Evolutionary conservation across 2,888 invertebrate genomes (phyloP), one percentile per base, ranked within the genome.

Genomic region (Nectonema munidae): DNA sequence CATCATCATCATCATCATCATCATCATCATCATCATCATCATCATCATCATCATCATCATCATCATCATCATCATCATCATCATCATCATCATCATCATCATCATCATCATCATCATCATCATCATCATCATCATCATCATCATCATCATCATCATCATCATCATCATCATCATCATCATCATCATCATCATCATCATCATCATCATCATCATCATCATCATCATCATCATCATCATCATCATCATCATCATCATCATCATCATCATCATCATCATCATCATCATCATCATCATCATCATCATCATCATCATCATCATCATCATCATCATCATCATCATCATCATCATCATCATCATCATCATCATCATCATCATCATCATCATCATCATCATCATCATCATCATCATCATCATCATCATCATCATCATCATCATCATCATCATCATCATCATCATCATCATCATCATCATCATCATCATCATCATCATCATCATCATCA

Each of bases 1-100:
- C 25, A 25, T 25, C 25, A 25, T 25, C 25, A 25, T 25, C 25
- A 25, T 25, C 25, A 25, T 25, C 25, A 25, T 25, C 25, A 25
- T 25, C 25, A 25, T 25, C 25, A 25, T 25, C 25, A 25, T 25
- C 25, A 25, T 25, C 25, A 25, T 25, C 25, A 25, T 25, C 25
- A 25, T 25, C 25, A 25, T 25, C 25, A 25, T 25, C 25, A 25
- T 25, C 25, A 25, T 25, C 25, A 25, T 25, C 25, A 25, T 25
- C 25, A 25, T 25, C 25, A 25, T 25, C 25, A 25, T 25, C 25
- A 25, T 25, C 25, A 25, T 25, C 25, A 25, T 25, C 25, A 25
- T 25, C 25, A 25, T 25, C 25, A 25, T 25, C 25, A 25, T 25
- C 25, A 25, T 25, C 25, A 25, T 25, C 25, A 25, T 25, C 25